Evolutionary conservation across 2,113 vertebrate species (phyloP), one percentile per base, ranked within the genome.

Genomic region (Larimichthys polyactis): DNA sequence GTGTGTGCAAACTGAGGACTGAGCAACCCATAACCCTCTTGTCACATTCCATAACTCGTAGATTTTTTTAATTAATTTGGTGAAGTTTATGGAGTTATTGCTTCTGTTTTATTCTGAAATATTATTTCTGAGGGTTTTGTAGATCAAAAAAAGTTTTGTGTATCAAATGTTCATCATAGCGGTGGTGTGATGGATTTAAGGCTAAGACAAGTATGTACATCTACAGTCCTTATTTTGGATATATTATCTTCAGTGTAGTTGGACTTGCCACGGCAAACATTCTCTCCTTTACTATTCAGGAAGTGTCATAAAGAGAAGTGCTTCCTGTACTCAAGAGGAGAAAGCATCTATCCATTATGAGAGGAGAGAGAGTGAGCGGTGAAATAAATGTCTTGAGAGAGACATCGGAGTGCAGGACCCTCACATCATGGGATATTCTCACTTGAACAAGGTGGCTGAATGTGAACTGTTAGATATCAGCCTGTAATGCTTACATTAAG

Each of bases 251-350:
- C 6, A 73, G 19, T 51, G 43, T 17, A 2, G 22, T 68, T 29
- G 19, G 36, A 66, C 24, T 44, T 55, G 24, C 10, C 48, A 62
- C 16, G 74, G 59, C 17, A 60, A 71, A 66, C 16, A 55, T 71
- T 32, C 59, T 69, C 43, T 63, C 54, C 60, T 68, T 29, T 51
- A 62, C 1, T 55, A 69, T 54, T 70, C 51, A 70, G 88, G 71
- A 91, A 90, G 84, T 64, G 59, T 75, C 79, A 52, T 79, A 71
- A 32, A 83, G 60, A 75, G 20, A 17, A 85, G 49, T 29, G 62
- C 81, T 90, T 93, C 90, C 91, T 54, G 78, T 77, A 71, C 78
- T 87, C 40, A 54, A 73, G 75, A 72, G 78, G 46, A 58, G 49
- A 83, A 73, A 79, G 27, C 54, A 48, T 84, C 55, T 68, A 44